Evolutionary conservation across 2,888 invertebrate genomes (phyloP).

Genomic region (Hydraecia micacea): DNA sequence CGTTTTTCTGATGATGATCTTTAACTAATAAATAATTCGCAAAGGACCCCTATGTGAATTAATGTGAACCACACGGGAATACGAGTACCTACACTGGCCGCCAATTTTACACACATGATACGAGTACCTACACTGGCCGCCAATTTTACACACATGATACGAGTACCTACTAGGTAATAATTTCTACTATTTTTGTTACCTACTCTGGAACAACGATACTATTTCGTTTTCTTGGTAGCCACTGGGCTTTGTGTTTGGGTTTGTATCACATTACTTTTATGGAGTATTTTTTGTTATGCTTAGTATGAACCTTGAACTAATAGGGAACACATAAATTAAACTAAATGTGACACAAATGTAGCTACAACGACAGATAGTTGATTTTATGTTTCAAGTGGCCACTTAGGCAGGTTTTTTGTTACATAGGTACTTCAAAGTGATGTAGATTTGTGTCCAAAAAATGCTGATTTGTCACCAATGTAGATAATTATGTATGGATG

Average conservation of each 20-base stretch:
- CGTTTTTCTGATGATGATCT: no score
- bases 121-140: no score
- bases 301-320: slow-evolving; percentile 1
- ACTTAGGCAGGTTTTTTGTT: slow-evolving; percentile 9
- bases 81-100: background rate
- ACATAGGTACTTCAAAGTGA: background rate
- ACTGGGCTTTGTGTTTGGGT: slow-evolving; percentile 15
- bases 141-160: background rate
- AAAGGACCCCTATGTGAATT: background rate
- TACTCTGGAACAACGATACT: background rate
- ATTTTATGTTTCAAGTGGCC: slow-evolving; percentile 31
- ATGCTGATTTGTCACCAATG: background rate
- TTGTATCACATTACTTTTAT: slow-evolving; percentile 24
- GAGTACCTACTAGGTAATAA: background rate
- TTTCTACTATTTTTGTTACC: background rate
- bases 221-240: slow-evolving; percentile 7
- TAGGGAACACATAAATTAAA: slow-evolving; percentile 13
- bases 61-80: background rate
- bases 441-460: background rate
- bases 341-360: background rate
- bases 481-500: no score
- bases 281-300: slow-evolving; percentile 14
- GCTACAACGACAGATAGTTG: slow-evolving; percentile 14
- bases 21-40: no score
- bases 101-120: no score